Percentiles rank a stretch among this genome's conserved stretches.
These are phyloP conservation scores for Rhabdomys dilectus DNA, from an alignment of 2,113 vertebrate species.

Conservation along the genomic window DNA sequence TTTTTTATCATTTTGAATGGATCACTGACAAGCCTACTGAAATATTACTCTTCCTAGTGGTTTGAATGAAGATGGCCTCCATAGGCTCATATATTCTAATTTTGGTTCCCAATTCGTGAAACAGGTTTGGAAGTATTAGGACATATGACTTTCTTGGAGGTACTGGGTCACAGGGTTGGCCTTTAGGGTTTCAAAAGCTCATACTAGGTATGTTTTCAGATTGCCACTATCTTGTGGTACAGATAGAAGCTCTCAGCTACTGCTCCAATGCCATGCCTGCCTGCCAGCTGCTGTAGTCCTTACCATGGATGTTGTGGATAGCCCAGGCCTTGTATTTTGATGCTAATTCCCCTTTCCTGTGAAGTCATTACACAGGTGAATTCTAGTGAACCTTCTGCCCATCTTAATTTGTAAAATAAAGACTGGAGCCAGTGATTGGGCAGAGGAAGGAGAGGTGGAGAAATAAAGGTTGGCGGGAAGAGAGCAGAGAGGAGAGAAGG, in stretches of 20 bases:
- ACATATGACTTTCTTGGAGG: neutral
- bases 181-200: neutral
- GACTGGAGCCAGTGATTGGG: no score
- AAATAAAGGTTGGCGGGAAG: no score
- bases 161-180: neutral
- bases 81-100: neutral
- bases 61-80: neutral
- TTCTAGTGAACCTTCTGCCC: no score
- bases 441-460: no score
- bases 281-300: neutral
- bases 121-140: neutral
- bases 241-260: neutral
- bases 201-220: neutral
- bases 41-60: slow-evolving; percentile 16
- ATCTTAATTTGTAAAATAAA: no score
- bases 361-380: no score
- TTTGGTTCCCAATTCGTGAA: neutral
- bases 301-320: no score
- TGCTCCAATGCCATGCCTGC: neutral
- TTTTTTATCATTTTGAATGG: neutral
- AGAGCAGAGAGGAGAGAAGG: no score
- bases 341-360: no score
- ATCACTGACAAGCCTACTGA: neutral
- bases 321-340: no score
- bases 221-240: neutral